phyloP scores from a whole-genome alignment of 2,113 vertebrate species.

The Cromileptes altivelis region DNA sequence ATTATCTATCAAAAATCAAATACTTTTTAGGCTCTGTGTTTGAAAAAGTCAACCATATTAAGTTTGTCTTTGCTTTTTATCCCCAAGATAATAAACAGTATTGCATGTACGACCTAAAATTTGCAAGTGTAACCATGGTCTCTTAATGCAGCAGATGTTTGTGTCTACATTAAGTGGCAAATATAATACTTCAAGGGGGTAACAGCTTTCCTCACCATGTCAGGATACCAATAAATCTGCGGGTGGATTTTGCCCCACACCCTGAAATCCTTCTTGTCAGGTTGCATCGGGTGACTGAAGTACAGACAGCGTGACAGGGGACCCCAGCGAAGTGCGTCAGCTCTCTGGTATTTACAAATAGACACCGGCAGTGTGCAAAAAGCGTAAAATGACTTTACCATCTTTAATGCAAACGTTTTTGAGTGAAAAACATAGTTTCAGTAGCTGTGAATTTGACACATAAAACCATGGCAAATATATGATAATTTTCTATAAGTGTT shows the following conservation, averaged over 20 bases:
- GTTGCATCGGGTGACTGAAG: slow-evolving; percentile 50
- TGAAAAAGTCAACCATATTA: neutral
- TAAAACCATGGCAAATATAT: slow-evolving; percentile 16
- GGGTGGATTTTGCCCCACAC: slow-evolving; percentile 13
- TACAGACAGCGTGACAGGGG: slow-evolving; percentile 10
- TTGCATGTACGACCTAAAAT: neutral
- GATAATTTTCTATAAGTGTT: slow-evolving; percentile 47
- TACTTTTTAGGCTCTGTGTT: neutral
- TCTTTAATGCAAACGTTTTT: neutral
- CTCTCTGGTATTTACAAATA: slow-evolving; percentile 36
- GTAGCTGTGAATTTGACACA: slow-evolving; percentile 21
- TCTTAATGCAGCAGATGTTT: slow-evolving; percentile 11
- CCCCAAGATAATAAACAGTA: neutral
- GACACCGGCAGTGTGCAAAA: slow-evolving; percentile 10
- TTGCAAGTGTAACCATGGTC: neutral
- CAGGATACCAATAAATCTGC: slow-evolving; percentile 59
- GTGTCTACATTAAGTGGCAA: slow-evolving; percentile 5
- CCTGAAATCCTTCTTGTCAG: slow-evolving; percentile 36
- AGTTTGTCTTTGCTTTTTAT: neutral
- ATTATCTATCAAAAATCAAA: neutral
- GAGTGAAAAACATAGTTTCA: neutral
- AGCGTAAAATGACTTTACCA: neutral
- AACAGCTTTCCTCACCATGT: slow-evolving; percentile 44
- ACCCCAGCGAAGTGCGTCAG: slow-evolving; percentile 50
- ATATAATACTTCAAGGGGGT: slow-evolving; percentile 38